Conservation (phyloP, 2,113 vertebrate genomes). For the Turnix velox region DNA sequence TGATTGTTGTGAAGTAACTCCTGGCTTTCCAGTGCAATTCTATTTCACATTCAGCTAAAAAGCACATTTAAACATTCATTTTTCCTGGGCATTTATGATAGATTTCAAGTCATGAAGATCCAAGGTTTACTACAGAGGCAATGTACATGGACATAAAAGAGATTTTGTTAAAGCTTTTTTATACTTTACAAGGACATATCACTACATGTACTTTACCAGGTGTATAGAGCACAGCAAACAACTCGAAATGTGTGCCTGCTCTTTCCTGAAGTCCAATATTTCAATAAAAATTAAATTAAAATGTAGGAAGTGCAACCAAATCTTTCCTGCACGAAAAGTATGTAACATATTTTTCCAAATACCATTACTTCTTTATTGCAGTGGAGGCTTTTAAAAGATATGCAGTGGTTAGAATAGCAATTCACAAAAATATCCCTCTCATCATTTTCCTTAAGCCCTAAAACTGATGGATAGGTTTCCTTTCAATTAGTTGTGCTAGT, state of each 20-base stretch:
- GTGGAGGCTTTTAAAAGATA: not conserved
- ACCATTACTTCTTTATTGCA: not conserved
- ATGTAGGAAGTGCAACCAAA: not conserved
- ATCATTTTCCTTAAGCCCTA: not conserved
- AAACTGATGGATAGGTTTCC: not conserved
- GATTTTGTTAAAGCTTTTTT: not conserved
- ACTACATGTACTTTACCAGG: not conserved
- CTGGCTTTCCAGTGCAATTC: not conserved
- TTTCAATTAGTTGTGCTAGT: not conserved
- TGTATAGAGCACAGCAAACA: not conserved
- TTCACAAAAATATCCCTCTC: not conserved
- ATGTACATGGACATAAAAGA: not conserved
- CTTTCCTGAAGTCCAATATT: not conserved
- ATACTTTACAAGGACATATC: not conserved
- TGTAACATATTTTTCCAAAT: not conserved
- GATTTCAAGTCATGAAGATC: not conserved
- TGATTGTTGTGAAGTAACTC: not conserved
- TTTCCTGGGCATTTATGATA: not conserved
- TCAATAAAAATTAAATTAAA: not conserved
- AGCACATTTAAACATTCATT: not conserved
- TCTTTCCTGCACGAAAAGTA: not conserved
- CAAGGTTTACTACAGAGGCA: not conserved
- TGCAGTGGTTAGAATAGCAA: not conserved
- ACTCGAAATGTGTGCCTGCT: not conserved
- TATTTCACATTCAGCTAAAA: not conserved